These are phyloP conservation scores for Sparidentex hasta DNA, from an alignment of 2,797 vertebrate genomes.

Conservation along the genomic window DNA sequence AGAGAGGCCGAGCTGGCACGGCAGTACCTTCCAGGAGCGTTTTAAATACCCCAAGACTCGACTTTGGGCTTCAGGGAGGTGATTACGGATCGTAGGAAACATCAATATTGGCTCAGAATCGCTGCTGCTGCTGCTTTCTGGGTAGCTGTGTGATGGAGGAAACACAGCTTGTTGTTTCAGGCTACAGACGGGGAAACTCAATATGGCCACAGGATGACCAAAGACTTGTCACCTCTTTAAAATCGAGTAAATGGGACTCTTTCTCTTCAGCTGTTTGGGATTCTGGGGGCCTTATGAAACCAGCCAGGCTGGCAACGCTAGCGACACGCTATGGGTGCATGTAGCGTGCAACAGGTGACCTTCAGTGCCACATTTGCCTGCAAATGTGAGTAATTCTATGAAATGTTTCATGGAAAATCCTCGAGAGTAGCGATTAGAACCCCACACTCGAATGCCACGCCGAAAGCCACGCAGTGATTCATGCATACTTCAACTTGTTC, in stretches of 20 bases:
- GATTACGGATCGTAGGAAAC: constrained; percentile 57
- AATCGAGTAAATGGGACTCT: constrained; percentile 68
- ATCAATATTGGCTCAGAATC: constrained; percentile 36
- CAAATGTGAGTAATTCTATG: neutral
- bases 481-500: neutral
- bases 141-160: constrained; percentile 40
- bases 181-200: constrained; percentile 60
- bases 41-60: constrained; percentile 38
- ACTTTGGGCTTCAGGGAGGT: constrained; percentile 37
- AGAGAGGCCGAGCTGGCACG: constrained; percentile 36
- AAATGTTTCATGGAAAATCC: neutral
- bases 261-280: constrained; percentile 67
- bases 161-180: constrained; percentile 52
- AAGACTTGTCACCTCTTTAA: constrained; percentile 80
- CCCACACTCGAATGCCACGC: neutral
- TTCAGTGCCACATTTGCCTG: neutral
- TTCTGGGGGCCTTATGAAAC: constrained; percentile 54
- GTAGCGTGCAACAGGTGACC: neutral
- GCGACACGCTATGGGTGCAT: constrained; percentile 11
- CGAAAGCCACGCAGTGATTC: neutral
- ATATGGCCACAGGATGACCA: constrained; percentile 50
- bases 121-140: constrained; percentile 1
- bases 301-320: constrained; percentile 34
- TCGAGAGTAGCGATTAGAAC: neutral
- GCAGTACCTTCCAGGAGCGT: constrained; percentile 11